Conservation (phyloP, 2,888 invertebrate genomes). For the Gymnosoma rotundatum region DNA sequence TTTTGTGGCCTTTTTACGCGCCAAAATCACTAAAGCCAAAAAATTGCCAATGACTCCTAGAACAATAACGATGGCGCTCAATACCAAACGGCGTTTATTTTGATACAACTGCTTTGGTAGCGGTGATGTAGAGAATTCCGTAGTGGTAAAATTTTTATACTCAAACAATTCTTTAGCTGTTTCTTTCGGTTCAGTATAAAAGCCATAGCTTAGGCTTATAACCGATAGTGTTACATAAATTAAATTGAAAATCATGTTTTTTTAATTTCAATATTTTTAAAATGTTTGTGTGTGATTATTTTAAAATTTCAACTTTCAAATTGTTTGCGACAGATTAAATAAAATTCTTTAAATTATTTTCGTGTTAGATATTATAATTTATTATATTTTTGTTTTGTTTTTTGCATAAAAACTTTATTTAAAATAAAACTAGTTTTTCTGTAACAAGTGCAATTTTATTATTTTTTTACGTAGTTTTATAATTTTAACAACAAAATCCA, state of each 20-base stretch:
- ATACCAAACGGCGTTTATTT: slow-evolving; percentile 73
- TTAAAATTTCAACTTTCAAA: slow-evolving; percentile 46
- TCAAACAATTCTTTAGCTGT: slow-evolving; percentile 37
- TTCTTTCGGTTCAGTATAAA: slow-evolving; percentile 38
- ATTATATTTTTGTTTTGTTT: slow-evolving; percentile 3
- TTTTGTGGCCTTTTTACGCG: slow-evolving; percentile 87
- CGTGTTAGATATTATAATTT: slow-evolving; percentile 14
- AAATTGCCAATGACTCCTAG: slow-evolving; percentile 89
- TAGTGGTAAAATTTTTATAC: slow-evolving; percentile 34
- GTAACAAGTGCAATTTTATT: slow-evolving; percentile 59
- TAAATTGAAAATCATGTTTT: slow-evolving; percentile 43
- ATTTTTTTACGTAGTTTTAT: slow-evolving; percentile 40
- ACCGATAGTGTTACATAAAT: slow-evolving; percentile 31
- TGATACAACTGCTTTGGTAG: slow-evolving; percentile 72
- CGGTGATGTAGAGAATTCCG: slow-evolving; percentile 52
- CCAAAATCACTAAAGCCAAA: slow-evolving; percentile 89
- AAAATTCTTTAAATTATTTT: slow-evolving; percentile 53
- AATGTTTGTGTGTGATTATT: neutral
- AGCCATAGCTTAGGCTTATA: slow-evolving; percentile 46
- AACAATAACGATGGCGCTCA: slow-evolving; percentile 83
- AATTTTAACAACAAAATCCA: slow-evolving; percentile 34
- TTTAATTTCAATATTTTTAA: slow-evolving; percentile 53
- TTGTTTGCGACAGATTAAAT: slow-evolving; percentile 35
- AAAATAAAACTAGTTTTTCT: slow-evolving; percentile 41
- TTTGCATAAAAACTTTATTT: slow-evolving; percentile 7